Base-by-base conservation (phyloP, 2,888 invertebrate species). In the Plebejus argus region DNA sequence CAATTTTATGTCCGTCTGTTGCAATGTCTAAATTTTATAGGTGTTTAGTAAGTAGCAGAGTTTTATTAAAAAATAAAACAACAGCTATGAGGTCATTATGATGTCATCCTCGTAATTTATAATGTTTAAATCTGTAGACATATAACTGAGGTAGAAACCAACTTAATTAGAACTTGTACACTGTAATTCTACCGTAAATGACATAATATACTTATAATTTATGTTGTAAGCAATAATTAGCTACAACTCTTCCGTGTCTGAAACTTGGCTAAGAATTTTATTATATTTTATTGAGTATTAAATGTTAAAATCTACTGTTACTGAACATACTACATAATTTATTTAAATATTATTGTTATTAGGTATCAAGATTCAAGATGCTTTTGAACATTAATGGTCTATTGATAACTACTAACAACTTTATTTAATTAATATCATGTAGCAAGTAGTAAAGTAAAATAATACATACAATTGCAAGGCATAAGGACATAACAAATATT, bases 71-170 rank as follows among this genome's bases (percentile, higher is more conserved):
- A 28, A 66, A 15, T 66, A 3, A 66, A 61, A 61, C 28, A 66
- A 28, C 28, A 66, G 18, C 28, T 18, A 66, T 66, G 66, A 66
- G 66, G 66, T 66, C 66, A 66, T 66, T 15, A 45, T 66, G 66
- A 66, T 66, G 28, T 66, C 66, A 33, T 66, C 8, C 28, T 66
- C 28, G 10, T 28, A 18, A 28, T 66, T 0, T 66, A 28, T 23
- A 66, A 66, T 66, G 28, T 66, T 66, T 66, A 23, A 66, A 28
- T 15, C 15, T 28, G 5, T 28, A 66, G 15, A 28, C 1, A 18
- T 15, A 33, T 66, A 28, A 28, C 66, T 66, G 23, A 66, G 23
- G 66, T 66, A 28, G 15, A 28, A 28, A 66, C 28, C 28, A 15
- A 66, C 15, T 66, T 28, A 66, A 66, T 66, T 15, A 18, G 28